Base-by-base conservation (phyloP, 2,113 vertebrate genomes). In the Diadophis punctatus region DNA sequence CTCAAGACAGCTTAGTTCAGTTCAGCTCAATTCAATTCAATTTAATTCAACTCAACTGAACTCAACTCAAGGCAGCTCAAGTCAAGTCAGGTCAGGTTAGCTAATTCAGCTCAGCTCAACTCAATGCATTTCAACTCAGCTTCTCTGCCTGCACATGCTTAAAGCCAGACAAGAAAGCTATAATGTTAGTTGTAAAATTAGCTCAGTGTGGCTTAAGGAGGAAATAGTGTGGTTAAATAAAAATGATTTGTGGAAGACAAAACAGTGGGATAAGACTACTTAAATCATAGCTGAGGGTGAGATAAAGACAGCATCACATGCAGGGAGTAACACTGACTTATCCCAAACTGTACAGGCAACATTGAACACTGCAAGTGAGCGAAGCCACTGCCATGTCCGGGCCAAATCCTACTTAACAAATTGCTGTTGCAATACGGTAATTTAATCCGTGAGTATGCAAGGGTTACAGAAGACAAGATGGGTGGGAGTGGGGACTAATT, bases 401-500 rank as follows among this genome's bases (percentile, higher is more conserved):
- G 16, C 39, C 30, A 74, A 88, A 51, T 30, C 52, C 27, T 12
- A 34, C 86, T 55, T 18, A 6, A 46, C 49, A 1, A 12, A n/a
- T 63, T 49, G 22, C 0, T 14, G 46, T 53, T 30, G 11, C 27
- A 10, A n/a, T 23, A 1, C 23, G 30, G 46, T n/a, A 23, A 56
- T 23, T 11, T 49, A 34, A 87, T n/a, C 8, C 30, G 6, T 39
- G 53, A 30, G 11, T 0, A 4, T 52, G n/a, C n/a, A 22, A 20
- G 1, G 20, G 27, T 20, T 25, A 2, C 20, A 6, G 80, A 39
- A 91, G 90, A 25, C 7, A 18, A 1, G 43, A 89, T 34, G 39
- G 84, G 25, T 30, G 63, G 23, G 20, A 8, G 23, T 20, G 1
- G 53, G 51, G 30, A 68, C 92, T 97, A 95, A 95, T 95, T 95